Evolutionary conservation across 1,140 invertebrate species (phyloP).

Genomic region (Goniozus legneri): DNA sequence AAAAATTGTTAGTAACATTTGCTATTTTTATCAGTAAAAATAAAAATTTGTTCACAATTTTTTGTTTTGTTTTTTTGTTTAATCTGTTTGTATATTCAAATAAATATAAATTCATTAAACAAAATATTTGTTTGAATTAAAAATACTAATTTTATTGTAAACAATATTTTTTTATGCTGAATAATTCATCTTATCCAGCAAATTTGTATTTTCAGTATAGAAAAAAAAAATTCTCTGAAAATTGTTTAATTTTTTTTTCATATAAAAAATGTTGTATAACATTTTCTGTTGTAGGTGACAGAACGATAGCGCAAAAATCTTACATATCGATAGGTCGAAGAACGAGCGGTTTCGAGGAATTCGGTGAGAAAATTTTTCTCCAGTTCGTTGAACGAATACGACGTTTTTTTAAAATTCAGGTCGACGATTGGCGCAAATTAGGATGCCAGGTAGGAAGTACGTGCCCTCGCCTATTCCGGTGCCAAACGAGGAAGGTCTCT

Average conservation of each 20-base stretch:
- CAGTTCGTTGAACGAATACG: not conserved
- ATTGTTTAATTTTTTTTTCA: slow-evolving; percentile 4
- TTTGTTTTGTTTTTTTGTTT: too few relatives aligned
- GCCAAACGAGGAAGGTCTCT: slow-evolving; percentile 30
- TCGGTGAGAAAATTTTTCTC: slow-evolving; percentile 14
- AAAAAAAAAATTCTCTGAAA: too few relatives aligned
- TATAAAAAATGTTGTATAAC: slow-evolving; percentile 1
- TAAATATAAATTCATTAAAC: too few relatives aligned
- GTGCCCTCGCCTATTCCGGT: too few relatives aligned
- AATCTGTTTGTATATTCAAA: too few relatives aligned
- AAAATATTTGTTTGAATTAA: too few relatives aligned
- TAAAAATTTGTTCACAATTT: too few relatives aligned
- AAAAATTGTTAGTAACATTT: not conserved
- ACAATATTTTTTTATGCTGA: too few relatives aligned
- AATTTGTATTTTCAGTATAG: too few relatives aligned
- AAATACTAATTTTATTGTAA: too few relatives aligned
- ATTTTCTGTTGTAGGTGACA: slow-evolving; percentile 26
- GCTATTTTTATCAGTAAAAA: not conserved
- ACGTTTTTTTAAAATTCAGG: not conserved
- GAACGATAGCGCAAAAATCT: slow-evolving; percentile 35
- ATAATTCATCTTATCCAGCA: too few relatives aligned
- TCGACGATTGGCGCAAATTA: not conserved
- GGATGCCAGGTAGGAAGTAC: not conserved
- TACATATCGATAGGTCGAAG: slow-evolving; percentile 37
- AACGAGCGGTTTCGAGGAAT: slow-evolving; percentile 12